phyloP scores from a whole-genome alignment of 2,113 vertebrate genomes.

The Mormyrus iriodes region DNA sequence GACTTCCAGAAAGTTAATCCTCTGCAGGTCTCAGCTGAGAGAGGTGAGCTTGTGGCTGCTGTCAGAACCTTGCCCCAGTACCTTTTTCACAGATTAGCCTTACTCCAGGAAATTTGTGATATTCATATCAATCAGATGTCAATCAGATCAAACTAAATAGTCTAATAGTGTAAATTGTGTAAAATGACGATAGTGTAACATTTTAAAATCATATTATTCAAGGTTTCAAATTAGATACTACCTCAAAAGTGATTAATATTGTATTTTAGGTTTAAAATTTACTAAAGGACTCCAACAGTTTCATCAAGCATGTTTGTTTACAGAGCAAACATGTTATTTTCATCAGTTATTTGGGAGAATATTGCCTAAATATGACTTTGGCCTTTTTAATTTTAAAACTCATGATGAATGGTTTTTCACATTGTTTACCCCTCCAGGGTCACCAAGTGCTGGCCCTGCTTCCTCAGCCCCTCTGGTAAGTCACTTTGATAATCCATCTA shows the following conservation, averaged over 20 bases:
- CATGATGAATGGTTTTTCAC: not conserved
- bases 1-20: conserved; percentile 84
- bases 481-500: conserved; percentile 54
- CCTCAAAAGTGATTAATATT: not conserved
- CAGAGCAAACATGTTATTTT: not conserved
- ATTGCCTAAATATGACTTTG: not conserved
- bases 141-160: conserved; percentile 44
- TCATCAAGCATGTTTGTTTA: not conserved
- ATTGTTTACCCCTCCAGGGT: conserved; percentile 43
- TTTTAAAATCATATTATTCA: not conserved
- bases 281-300: not conserved
- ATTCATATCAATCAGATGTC: conserved; percentile 63
- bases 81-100: conserved; percentile 67
- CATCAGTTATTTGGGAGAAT: not conserved
- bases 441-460: conserved; percentile 46
- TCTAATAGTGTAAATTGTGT: conserved; percentile 30
- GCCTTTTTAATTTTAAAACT: not conserved
- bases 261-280: not conserved
- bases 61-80: conserved; percentile 63
- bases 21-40: conserved; percentile 75
- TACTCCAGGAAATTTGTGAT: conserved; percentile 64
- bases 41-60: conserved; percentile 60
- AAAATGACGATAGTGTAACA: conserved; percentile 21
- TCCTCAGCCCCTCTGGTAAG: conserved; percentile 33
- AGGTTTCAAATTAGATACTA: not conserved